Evolutionary conservation across 2,888 invertebrate species (phyloP), one percentile per base, ranked within the genome.

Genomic region (Amiota minor): DNA sequence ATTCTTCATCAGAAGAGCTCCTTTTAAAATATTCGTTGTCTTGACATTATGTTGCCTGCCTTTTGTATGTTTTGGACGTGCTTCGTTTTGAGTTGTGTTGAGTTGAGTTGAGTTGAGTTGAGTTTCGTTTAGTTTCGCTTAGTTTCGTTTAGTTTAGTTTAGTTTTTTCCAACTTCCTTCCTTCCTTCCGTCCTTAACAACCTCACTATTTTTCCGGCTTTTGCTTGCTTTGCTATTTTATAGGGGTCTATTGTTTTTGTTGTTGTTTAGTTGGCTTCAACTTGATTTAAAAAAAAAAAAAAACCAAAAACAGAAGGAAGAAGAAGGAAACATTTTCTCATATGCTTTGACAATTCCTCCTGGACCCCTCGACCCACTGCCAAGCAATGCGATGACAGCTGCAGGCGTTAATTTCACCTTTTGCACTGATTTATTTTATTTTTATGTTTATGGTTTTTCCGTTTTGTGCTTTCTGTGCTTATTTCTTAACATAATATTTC

Each of bases 341-440:
- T 35, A 35, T 35, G 35, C 35, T 35, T 35, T 35, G 35, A 35
- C 35, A 35, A 35, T 6, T 35, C 35, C 4, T 35, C 35, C 6
- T 35, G 6, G 35, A 35, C 35, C 6, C 35, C 4, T 35, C 2
- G 35, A 35, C 35, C 6, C 35, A 35, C 35, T 35, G 6, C 35
- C 6, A 1, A 35, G 35, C 6, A 35, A 35, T 35, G 35, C 35
- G 23, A 12, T 47, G 68, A 50, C 23, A 16, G 11, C 62, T 70
- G 70, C 56, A 68, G 70, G 74, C 72, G 72, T 75, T 75, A 75
- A 75, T 75, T 35, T 64, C 70, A 74, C 70, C 75, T 75, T 83
- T 81, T 80, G 75, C 75, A 78, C 78, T 79, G 80, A 79, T 75
- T 74, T 81, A 75, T 78, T 77, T 78, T 74, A 18, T 74, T 55